A percentile compares a stretch with the other conserved stretches of the same genome.
phyloP scores from a whole-genome alignment of 1,140 invertebrate genomes.

The Potamilus streckersoni region DNA sequence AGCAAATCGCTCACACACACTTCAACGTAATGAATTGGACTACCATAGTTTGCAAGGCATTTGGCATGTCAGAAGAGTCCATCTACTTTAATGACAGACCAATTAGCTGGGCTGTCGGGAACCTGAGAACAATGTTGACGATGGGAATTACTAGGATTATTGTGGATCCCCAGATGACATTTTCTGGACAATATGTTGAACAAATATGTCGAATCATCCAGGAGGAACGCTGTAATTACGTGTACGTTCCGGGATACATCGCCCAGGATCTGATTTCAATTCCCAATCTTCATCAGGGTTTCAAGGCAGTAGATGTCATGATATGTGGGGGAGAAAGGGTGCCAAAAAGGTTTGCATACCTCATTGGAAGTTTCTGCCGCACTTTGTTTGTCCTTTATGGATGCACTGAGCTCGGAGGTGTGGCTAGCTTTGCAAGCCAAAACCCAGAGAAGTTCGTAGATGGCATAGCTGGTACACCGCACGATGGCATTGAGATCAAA shows the following conservation, averaged over 20 bases:
- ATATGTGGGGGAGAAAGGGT: conserved; percentile 15
- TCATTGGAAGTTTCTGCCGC: neutral
- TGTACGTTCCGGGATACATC: conserved; percentile 16
- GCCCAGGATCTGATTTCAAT: neutral
- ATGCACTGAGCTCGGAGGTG: conserved; percentile 10
- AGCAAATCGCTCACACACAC: conserved; percentile 14
- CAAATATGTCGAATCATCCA: conserved; percentile 17
- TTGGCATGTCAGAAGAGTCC: conserved; percentile 10
- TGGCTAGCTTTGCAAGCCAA: neutral
- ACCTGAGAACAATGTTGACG: conserved; percentile 27
- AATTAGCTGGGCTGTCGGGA: conserved; percentile 33
- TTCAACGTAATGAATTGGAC: conserved; percentile 23
- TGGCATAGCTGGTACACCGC: conserved; percentile 23
- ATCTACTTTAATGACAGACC: conserved; percentile 13
- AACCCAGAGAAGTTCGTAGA: conserved; percentile 8
- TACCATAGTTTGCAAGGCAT: neutral
- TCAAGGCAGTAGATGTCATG: conserved; percentile 8
- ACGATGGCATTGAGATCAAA: conserved; percentile 31
- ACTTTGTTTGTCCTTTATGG: conserved; percentile 12
- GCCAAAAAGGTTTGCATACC: neutral
- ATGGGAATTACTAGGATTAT: conserved; percentile 28
- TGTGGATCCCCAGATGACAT: conserved; percentile 5
- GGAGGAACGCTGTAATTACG: conserved; percentile 16
- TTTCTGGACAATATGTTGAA: conserved; percentile 7
- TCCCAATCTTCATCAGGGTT: neutral